Conservation (phyloP, 2,888 invertebrate species). For the Drosophila limbata region DNA sequence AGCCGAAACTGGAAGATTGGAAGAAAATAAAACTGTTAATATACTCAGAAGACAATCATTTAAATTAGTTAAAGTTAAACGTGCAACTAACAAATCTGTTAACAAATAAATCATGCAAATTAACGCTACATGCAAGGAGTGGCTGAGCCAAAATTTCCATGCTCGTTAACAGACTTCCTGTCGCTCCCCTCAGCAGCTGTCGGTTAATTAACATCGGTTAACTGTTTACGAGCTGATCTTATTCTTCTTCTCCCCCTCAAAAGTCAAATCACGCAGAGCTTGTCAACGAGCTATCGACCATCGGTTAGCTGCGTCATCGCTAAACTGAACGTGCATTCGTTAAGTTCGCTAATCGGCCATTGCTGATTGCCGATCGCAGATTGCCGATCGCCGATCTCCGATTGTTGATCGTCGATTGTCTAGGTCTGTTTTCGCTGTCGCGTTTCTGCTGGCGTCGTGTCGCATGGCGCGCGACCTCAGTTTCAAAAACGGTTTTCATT, state of each 20-base stretch:
- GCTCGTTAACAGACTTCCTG: constrained; percentile 37
- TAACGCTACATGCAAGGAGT: constrained; percentile 56
- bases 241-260: not conserved
- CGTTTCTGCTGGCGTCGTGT: constrained; percentile 34
- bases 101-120: constrained; percentile 47
- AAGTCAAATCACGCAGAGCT: not conserved
- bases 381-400: constrained; percentile 24
- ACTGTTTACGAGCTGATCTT: not conserved
- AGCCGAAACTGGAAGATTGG: constrained; percentile 13
- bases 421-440: constrained; percentile 32
- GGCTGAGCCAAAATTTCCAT: constrained; percentile 51
- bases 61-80: constrained; percentile 48
- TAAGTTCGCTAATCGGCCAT: constrained; percentile 29
- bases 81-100: constrained; percentile 32
- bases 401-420: constrained; percentile 37
- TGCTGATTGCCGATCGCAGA: constrained; percentile 13
- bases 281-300: constrained; percentile 23
- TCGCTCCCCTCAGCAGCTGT: constrained; percentile 7
- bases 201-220: constrained; percentile 14
- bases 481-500: constrained; percentile 72
- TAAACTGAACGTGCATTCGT: constrained; percentile 25
- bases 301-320: constrained; percentile 37
- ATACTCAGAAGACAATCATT: constrained; percentile 36
- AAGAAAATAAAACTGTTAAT: constrained; percentile 44
- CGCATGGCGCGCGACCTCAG: constrained; percentile 66